phyloP scores from a whole-genome alignment of 2,888 invertebrate genomes.

The Phaonia tiefii region DNA sequence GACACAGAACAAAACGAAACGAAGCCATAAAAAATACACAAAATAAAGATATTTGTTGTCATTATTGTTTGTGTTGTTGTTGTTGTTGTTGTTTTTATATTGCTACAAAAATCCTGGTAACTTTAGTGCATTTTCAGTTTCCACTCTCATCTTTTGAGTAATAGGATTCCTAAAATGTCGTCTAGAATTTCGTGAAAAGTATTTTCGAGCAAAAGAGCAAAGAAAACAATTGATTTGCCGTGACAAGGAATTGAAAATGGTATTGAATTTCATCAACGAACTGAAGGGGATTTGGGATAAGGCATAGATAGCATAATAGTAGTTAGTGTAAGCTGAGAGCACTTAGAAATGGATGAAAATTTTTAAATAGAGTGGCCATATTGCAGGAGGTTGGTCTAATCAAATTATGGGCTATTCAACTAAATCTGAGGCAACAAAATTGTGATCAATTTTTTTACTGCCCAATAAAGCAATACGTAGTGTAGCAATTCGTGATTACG shows the following conservation, averaged over 20 bases:
- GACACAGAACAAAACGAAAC: not conserved
- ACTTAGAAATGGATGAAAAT: constrained; percentile 78
- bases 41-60: constrained; percentile 12
- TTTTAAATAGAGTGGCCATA: too few relatives aligned
- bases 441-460: too few relatives aligned
- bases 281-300: not conserved
- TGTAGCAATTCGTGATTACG: too few relatives aligned
- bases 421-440: too few relatives aligned
- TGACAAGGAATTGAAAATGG: not conserved
- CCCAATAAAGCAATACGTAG: too few relatives aligned
- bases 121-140: constrained; percentile 9
- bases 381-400: too few relatives aligned
- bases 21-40: not conserved
- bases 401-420: too few relatives aligned
- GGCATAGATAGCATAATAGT: not conserved
- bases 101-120: too few relatives aligned
- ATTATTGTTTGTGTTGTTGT: constrained; percentile 9
- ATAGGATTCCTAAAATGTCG: constrained; percentile 23
- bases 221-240: not conserved
- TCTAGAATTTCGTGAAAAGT: constrained; percentile 23
- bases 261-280: constrained; percentile 17
- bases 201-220: constrained; percentile 9
- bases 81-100: not conserved
- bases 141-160: constrained; percentile 28
- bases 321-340: not conserved